Base-by-base conservation (phyloP, 2,888 invertebrate genomes). In the Oscheius myriophilus region DNA sequence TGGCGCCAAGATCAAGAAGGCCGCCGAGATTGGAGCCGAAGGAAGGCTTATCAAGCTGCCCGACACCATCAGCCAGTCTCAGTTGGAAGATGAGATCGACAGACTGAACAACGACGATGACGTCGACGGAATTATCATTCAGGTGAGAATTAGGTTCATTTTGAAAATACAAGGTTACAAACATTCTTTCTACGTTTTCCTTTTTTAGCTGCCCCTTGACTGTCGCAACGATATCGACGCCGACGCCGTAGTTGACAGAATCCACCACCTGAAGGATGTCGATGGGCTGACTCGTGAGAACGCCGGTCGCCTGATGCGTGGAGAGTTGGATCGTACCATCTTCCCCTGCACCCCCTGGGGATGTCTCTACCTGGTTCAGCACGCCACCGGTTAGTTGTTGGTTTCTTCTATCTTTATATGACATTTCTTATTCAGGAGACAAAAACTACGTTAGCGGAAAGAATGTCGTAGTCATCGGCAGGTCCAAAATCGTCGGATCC, bases 401-500 rank as follows among this genome's bases (percentile, higher is more conserved):
- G 11, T n/a, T 33, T 18, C n/a, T 45, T 25, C 55, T 26, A n/a
- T 14, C 42, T 43, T 41, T n/a, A 11, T 26, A 33, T 52, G 41
- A 7, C 16, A 25, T 12, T 25, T 21, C 49, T 25, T 21, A 9
- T 61, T 61, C 16, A 82, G 82, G 82, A 7, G 80, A 83, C 65
- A 69, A 71, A 14, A 75, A 82, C 67, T 84, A 69, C 62, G 75
- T 81, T 21, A 41, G 65, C 41, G 85, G 85, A 23, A 85, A 85
- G 59, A 90, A 90, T 73, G 96, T 94, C 1, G 96, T 97, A 2
- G 96, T 99, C 21, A 87, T 99, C 49, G 98, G 98, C 0, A 91
- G 98, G 79, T 96, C 96, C 87, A 95, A 96, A 89, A 97, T 98
- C 86, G 96, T 99, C 1, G 98, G 98, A 52, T 93, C 95, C 0